Percentiles rank a stretch among this genome's conserved stretches.
Conservation (phyloP, 2,113 vertebrate species). For the Nicator chloris region DNA sequence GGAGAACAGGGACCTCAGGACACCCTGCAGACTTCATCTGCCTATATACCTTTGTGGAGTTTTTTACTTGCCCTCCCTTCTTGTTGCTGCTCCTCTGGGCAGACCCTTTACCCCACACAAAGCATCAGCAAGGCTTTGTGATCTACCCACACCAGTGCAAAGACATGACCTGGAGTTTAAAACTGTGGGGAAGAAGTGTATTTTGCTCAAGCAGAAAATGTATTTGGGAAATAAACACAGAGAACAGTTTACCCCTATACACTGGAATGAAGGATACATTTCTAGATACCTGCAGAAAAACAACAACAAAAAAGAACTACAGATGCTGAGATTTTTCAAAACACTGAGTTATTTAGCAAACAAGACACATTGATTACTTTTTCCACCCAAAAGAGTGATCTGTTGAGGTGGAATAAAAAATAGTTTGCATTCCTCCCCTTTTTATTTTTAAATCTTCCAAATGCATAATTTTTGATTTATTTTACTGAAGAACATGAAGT, state of each 20-base stretch:
- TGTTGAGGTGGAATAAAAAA: neutral
- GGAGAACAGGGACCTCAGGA: neutral
- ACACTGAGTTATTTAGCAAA: neutral
- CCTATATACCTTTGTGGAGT: neutral
- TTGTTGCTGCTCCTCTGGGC: neutral
- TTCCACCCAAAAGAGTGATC: neutral
- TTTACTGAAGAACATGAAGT: neutral
- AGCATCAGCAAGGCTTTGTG: neutral
- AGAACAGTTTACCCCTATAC: neutral
- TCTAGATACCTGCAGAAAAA: neutral
- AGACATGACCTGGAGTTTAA: neutral
- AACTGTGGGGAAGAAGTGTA: neutral
- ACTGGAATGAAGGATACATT: neutral
- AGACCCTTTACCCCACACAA: neutral
- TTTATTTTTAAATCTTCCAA: neutral
- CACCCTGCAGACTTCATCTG: neutral
- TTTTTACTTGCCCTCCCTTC: neutral
- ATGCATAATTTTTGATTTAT: neutral
- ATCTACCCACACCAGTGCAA: neutral
- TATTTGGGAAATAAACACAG: neutral
- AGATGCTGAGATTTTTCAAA: neutral
- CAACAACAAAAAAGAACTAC: neutral
- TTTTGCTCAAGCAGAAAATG: neutral
- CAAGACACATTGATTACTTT: neutral
- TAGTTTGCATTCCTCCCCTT: fast-evolving